phyloP scores from a whole-genome alignment of 2,888 invertebrate genomes.

The Strigamia transsilvanica region DNA sequence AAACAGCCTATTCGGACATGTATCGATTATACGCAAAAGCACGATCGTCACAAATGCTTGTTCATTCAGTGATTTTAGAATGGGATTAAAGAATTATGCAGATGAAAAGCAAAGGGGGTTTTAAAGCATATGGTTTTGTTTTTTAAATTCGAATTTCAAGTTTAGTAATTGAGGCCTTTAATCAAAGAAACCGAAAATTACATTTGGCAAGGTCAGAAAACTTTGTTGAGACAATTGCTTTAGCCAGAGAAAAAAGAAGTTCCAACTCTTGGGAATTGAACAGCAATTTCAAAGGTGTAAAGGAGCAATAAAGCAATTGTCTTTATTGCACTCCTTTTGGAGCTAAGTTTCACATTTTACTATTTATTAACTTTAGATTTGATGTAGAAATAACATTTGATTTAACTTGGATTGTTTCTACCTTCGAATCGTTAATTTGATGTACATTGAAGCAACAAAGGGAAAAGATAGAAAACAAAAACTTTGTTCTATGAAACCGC shows the following conservation, averaged over 20 bases:
- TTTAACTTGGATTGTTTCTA: not conserved
- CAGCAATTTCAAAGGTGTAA: constrained; percentile 18
- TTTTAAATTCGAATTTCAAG: not conserved
- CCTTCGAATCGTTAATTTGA: not conserved
- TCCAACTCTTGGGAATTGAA: constrained; percentile 18
- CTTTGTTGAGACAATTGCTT: constrained; percentile 23
- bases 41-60: too few species aligned
- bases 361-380: not conserved
- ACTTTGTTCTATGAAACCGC: not conserved
- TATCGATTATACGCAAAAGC: too few species aligned
- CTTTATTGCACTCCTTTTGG: not conserved
- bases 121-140: not conserved
- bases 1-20: too few species aligned
- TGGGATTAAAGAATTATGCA: not conserved
- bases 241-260: not conserved
- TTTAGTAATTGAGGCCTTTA: not conserved
- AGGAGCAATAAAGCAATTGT: constrained; percentile 7
- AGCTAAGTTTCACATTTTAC: not conserved
- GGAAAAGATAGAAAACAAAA: not conserved
- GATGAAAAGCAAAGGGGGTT: not conserved
- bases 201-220: constrained; percentile 13
- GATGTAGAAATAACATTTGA: not conserved
- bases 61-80: not conserved
- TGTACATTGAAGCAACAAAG: not conserved
- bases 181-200: not conserved